phyloP scores from a whole-genome alignment of 2,797 vertebrate species.

The Distichodus sexfasciatus region DNA sequence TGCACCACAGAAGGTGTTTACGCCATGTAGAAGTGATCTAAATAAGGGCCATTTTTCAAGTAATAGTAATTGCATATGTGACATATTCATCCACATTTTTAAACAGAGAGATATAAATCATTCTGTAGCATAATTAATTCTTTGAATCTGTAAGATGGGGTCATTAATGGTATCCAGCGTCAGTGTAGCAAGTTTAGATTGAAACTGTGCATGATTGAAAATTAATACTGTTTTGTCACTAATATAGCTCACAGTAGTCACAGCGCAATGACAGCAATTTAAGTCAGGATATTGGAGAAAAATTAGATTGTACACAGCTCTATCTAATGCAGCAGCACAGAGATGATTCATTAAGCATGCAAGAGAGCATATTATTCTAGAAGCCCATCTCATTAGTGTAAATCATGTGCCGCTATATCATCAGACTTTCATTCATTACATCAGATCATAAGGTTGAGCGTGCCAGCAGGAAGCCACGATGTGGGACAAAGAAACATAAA shows the following conservation, averaged over 20 bases:
- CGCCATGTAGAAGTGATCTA: too few relatives aligned
- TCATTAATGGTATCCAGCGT: not conserved
- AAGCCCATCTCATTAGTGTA: conserved; percentile 16
- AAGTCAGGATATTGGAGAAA: conserved; percentile 17
- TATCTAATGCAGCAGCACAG: conserved; percentile 11
- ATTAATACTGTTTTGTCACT: conserved; percentile 14
- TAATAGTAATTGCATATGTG: too few relatives aligned
- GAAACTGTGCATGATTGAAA: conserved; percentile 12
- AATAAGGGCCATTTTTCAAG: too few relatives aligned
- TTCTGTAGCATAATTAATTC: not conserved
- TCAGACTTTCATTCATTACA: conserved; percentile 29
- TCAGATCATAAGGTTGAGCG: conserved; percentile 27
- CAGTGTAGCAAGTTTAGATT: not conserved
- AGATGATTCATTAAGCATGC: conserved; percentile 37
- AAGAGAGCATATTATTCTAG: conserved; percentile 25
- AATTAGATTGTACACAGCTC: conserved; percentile 32
- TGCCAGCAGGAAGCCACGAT: conserved; percentile 26
- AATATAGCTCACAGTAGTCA: conserved; percentile 16
- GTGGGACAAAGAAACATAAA: conserved; percentile 26
- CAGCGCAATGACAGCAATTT: conserved; percentile 22
- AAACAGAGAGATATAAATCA: not conserved
- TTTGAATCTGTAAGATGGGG: not conserved
- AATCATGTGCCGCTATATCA: conserved; percentile 32
- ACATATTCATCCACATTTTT: not conserved
- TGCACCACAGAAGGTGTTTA: too few relatives aligned